Conservation (phyloP, 2,797 vertebrate species). For the Chaenodraco wilsoni region DNA sequence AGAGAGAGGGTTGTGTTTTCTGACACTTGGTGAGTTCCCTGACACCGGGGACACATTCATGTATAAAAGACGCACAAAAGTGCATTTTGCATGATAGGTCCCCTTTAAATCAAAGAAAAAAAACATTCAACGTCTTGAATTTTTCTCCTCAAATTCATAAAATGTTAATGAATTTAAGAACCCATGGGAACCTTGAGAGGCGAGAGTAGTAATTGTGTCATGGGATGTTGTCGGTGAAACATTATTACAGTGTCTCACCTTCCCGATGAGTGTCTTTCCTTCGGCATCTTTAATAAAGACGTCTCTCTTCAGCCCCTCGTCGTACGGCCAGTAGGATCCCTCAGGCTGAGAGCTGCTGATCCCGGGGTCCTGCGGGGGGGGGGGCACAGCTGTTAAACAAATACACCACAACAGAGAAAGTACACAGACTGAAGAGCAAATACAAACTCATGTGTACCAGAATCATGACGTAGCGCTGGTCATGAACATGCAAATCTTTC, state of each 20-base stretch:
- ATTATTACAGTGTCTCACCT: slow-evolving; percentile 74
- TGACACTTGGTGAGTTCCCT: no score
- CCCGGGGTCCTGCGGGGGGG: slow-evolving; percentile 85
- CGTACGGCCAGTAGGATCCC: slow-evolving; percentile 89
- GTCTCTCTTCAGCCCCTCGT: slow-evolving; percentile 86
- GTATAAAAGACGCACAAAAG: no score
- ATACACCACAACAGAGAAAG: not conserved
- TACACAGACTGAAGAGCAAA: not conserved
- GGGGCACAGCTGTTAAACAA: slow-evolving; percentile 15
- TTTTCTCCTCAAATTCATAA: no score
- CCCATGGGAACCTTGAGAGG: no score
- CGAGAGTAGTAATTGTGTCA: not conserved
- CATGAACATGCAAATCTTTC: slow-evolving; percentile 87
- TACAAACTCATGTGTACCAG: slow-evolving; percentile 79
- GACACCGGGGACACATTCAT: no score
- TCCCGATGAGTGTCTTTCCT: slow-evolving; percentile 86
- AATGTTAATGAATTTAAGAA: no score
- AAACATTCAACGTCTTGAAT: no score
- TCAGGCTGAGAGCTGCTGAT: slow-evolving; percentile 87
- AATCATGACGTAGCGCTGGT: slow-evolving; percentile 90
- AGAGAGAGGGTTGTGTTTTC: no score
- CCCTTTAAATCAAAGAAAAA: no score
- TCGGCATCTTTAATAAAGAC: slow-evolving; percentile 88
- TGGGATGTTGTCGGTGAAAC: not conserved
- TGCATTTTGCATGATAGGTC: no score